These are phyloP conservation scores for Chelonus insularis DNA, from an alignment of 1,140 invertebrate species.

Conservation along the genomic window DNA sequence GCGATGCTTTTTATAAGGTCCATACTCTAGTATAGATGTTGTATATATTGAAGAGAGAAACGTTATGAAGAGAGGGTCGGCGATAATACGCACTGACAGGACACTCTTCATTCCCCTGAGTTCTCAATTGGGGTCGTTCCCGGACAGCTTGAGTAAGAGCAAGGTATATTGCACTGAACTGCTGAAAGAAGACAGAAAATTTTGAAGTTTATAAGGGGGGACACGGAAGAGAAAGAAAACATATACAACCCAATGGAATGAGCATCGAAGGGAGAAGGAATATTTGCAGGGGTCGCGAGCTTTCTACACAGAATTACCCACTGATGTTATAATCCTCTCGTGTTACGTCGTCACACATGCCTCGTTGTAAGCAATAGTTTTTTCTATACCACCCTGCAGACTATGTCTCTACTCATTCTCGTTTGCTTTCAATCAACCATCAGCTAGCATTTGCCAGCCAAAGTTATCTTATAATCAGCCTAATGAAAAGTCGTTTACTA, in stretches of 20 bases:
- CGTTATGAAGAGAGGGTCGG: constrained; percentile 34
- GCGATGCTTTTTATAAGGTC: constrained; percentile 8
- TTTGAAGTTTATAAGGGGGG: background rate
- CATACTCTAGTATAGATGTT: constrained; percentile 9
- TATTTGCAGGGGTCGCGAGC: constrained; percentile 29
- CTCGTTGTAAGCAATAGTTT: constrained; percentile 49
- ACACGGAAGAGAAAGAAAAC: constrained; percentile 37
- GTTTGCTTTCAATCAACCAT: constrained; percentile 28
- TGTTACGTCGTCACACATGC: constrained; percentile 58
- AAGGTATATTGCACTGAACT: background rate
- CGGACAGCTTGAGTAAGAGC: constrained; percentile 7
- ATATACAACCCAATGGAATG: constrained; percentile 47
- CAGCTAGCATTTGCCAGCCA: constrained; percentile 41
- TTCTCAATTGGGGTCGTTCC: constrained; percentile 32
- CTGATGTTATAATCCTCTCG: constrained; percentile 62
- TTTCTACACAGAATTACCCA: constrained; percentile 48
- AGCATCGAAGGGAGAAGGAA: constrained; percentile 37
- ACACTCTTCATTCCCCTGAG: constrained; percentile 43
- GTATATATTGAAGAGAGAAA: background rate
- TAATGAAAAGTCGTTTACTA: background rate
- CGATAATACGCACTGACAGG: constrained; percentile 57
- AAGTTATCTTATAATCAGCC: background rate
- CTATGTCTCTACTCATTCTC: constrained; percentile 14
- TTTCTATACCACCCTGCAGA: constrained; percentile 30
- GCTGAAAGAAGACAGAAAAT: constrained; percentile 11